A percentile compares a stretch with the other conserved stretches of the same genome.
phyloP scores from a whole-genome alignment of 2,113 vertebrate genomes.

The Urocolius indicus region DNA sequence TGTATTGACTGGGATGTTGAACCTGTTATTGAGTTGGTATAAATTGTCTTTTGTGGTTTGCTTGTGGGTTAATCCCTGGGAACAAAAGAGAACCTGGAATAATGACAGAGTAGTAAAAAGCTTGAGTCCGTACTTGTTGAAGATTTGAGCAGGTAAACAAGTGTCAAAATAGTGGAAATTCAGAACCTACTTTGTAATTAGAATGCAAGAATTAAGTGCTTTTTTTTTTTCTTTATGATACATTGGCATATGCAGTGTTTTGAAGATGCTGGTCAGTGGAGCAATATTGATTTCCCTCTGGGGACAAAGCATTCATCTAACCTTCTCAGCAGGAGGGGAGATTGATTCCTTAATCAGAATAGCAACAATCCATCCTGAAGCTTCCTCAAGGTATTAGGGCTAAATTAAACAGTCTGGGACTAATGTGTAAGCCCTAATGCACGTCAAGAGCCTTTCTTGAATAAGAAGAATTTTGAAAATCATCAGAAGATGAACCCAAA shows the following conservation, averaged over 20 bases:
- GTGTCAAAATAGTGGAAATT: background rate
- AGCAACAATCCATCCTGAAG: constrained; percentile 40
- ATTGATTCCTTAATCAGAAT: constrained; percentile 29
- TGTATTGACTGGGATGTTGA: background rate
- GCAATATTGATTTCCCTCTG: background rate
- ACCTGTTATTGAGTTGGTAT: background rate
- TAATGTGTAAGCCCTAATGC: constrained; percentile 44
- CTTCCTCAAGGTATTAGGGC: constrained; percentile 63
- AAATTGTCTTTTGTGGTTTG: background rate
- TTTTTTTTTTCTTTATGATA: background rate
- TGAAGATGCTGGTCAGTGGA: constrained; percentile 12
- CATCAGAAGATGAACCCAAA: constrained; percentile 15
- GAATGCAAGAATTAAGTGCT: background rate
- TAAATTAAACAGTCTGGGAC: constrained; percentile 60
- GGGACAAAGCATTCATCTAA: constrained; percentile 24
- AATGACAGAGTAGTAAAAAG: background rate
- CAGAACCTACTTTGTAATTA: background rate
- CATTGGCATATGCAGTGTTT: rapidly evolving
- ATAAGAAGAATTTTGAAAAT: constrained; percentile 26
- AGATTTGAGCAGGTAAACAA: background rate
- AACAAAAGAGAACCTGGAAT: background rate
- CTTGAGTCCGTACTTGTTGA: background rate
- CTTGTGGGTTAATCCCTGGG: background rate
- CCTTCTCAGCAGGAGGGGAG: background rate
- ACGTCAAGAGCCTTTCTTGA: constrained; percentile 33